Evolutionary conservation across 2,797 vertebrate species (phyloP).

Genomic region (Eidolon dupreanum): DNA sequence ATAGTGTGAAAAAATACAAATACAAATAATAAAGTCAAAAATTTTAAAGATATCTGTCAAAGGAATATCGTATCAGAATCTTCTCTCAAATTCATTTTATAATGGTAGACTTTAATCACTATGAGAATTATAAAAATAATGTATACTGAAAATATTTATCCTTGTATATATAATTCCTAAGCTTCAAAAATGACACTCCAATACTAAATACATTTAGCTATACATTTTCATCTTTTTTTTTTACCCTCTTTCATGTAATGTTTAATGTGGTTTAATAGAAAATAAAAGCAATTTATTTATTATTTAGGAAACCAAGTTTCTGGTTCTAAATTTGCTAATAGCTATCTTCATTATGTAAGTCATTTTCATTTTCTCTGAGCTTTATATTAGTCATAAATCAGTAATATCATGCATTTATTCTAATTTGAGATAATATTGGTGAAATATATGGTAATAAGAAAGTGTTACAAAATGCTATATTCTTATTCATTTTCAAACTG

Average conservation of each 20-base stretch:
- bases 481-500: background rate
- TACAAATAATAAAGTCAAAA: background rate
- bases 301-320: background rate
- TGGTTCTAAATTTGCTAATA: background rate
- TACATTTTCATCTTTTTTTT: background rate
- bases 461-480: background rate
- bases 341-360: background rate
- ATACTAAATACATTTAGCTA: background rate
- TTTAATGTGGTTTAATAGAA: background rate
- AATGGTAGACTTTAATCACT: background rate
- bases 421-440: background rate
- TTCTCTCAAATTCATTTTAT: conserved; percentile 1
- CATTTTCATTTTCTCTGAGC: background rate
- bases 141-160: background rate
- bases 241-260: background rate
- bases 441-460: background rate
- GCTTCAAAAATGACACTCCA: background rate
- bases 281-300: background rate
- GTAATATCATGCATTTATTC: background rate
- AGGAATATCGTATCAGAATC: background rate
- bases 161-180: background rate
- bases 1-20: background rate
- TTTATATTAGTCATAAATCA: background rate
- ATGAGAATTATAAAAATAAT: background rate
- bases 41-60: background rate